Conservation (phyloP, 1,140 invertebrate genomes). For the Trissolcus basalis region DNA sequence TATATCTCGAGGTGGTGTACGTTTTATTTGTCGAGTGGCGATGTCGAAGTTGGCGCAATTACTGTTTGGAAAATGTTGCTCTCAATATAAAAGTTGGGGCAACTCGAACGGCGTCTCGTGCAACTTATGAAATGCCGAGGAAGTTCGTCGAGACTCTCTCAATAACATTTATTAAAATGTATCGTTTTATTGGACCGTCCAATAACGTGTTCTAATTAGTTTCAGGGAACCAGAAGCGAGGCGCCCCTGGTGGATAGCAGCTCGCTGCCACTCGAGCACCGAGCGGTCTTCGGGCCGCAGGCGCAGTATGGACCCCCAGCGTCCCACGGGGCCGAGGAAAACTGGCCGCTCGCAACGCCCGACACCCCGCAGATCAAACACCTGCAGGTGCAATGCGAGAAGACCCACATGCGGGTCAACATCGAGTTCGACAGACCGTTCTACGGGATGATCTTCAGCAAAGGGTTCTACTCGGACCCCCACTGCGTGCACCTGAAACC, state of each 20-base stretch:
- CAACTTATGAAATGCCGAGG: constrained; percentile 21
- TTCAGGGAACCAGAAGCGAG: constrained; percentile 84
- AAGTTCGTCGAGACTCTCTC: not conserved
- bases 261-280: constrained; percentile 86
- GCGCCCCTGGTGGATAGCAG: constrained; percentile 86
- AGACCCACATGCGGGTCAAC: constrained; percentile 95
- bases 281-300: constrained; percentile 84
- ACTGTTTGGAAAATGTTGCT: constrained; percentile 22
- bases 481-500: constrained; percentile 94
- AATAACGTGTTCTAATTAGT: constrained; percentile 54
- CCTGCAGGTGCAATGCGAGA: constrained; percentile 95
- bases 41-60: constrained; percentile 22
- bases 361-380: constrained; percentile 94
- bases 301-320: constrained; percentile 79
- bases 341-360: constrained; percentile 88
- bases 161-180: constrained; percentile 39
- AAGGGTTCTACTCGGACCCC: constrained; percentile 92
- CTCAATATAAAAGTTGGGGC: constrained; percentile 27
- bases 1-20: constrained; percentile 11
- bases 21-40: constrained; percentile 11
- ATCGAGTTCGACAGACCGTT: constrained; percentile 96
- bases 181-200: constrained; percentile 1
- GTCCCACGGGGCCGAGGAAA: constrained; percentile 80
- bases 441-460: constrained; percentile 97
- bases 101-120: constrained; percentile 2